Base-by-base conservation (phyloP, 2,797 vertebrate species). In the Podarcis lilfordi region DNA sequence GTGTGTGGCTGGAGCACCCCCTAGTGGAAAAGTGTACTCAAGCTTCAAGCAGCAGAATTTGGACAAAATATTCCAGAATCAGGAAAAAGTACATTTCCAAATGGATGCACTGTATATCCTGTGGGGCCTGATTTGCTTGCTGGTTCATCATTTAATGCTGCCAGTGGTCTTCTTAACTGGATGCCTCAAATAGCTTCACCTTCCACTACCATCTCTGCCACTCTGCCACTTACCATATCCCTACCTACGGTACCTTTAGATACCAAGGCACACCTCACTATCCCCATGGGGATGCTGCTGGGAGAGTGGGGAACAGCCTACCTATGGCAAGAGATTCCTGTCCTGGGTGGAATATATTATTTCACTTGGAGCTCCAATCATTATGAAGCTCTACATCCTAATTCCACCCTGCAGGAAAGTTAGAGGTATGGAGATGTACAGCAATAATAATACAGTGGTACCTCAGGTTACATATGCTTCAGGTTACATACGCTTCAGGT, bases 21-120 rank as follows among this genome's bases (percentile, higher is more conserved):
- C 95, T 94, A 93, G 93, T 95, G 95, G 95, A 72, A 87, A 92
- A 71, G 61, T n/a, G 25, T 72, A 8, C 55, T 10, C 59, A 83
- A 50, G 69, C 35, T 64, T 25, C n/a, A 79, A 72, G 35, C 8
- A 27, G 15, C 66, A 23, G 76, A 72, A 86, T 64, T 8, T 80
- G 40, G 21, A 40, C 19, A 61, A 61, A 19, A 19, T 45, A 32
- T 82, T 80, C 23, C 25, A 35, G 32, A 45, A 11, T 43, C 25
- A 40, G n/a, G n/a, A 23, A 8, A 61, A 64, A 2, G 10, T 50
- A 4, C 23, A 66, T 82, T 69, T 82, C 66, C 43, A 45, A 50
- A 7, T n/a, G 11, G n/a, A 2, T 15, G 6, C 1, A 45, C n/a
- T 21, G 21, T 17, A 35, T 80, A 86, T 69, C n/a, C 10, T 78